phyloP scores from a whole-genome alignment of 1,140 invertebrate species.

The Notospermus geniculatus region DNA sequence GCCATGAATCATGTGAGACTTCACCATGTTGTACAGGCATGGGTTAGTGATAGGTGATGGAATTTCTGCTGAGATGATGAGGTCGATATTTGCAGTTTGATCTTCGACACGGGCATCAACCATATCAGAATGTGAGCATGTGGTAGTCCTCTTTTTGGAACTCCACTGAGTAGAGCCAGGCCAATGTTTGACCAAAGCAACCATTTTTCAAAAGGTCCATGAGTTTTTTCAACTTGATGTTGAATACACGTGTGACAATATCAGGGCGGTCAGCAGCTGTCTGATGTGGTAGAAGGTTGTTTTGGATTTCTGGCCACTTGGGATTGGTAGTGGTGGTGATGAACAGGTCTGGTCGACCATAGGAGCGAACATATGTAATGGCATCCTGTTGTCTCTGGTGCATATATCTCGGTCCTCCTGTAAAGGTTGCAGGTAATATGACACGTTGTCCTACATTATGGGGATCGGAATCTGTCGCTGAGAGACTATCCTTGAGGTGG shows the following conservation, averaged over 20 bases:
- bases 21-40: not conserved
- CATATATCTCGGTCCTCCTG: too few relatives aligned
- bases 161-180: conserved; percentile 51
- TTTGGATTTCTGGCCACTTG: too few relatives aligned
- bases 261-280: conserved; percentile 52
- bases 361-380: too few relatives aligned
- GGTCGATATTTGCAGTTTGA: not conserved
- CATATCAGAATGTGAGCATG: conserved; percentile 60
- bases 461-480: conserved; percentile 11
- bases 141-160: conserved; percentile 60
- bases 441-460: conserved; percentile 38
- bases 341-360: conserved; percentile 56
- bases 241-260: conserved; percentile 58
- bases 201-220: not conserved
- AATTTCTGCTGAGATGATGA: not conserved
- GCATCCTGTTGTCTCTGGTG: too few relatives aligned
- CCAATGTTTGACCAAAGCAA: conserved; percentile 30
- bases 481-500: conserved; percentile 27
- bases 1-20: not conserved
- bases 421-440: conserved; percentile 54
- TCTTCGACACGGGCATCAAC: conserved; percentile 26
- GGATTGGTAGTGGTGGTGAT: conserved; percentile 60
- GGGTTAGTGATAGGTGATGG: not conserved
- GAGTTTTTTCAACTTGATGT: conserved; percentile 52
- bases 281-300: conserved; percentile 55